phyloP scores from a whole-genome alignment of 2,113 vertebrate genomes.

The Crotophaga sulcirostris region DNA sequence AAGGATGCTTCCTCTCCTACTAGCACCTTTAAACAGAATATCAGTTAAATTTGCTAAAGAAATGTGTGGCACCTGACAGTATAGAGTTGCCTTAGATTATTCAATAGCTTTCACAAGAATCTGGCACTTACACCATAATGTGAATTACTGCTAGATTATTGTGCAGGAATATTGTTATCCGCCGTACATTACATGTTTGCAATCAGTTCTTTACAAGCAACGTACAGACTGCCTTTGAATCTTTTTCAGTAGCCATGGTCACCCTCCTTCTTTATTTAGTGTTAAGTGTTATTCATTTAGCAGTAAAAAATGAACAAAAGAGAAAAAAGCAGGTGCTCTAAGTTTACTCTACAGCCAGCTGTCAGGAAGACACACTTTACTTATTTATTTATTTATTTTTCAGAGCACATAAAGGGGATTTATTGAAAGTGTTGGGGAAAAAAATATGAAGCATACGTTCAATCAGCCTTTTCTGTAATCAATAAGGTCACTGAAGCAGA shows the following conservation, averaged over 20 bases:
- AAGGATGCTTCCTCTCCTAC: conserved; percentile 24
- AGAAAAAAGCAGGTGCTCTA: conserved; percentile 75
- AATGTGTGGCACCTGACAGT: background rate
- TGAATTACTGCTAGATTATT: conserved; percentile 59
- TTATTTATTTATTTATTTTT: conserved; percentile 45
- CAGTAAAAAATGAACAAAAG: conserved; percentile 68
- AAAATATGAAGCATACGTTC: conserved; percentile 51
- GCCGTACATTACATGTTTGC: conserved; percentile 15
- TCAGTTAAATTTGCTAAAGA: conserved; percentile 14
- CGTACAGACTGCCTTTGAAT: conserved; percentile 30
- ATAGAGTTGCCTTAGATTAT: conserved; percentile 38
- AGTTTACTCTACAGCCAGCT: conserved; percentile 73
- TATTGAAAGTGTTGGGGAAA: conserved; percentile 47
- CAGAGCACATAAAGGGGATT: conserved; percentile 35
- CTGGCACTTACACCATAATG: conserved; percentile 32
- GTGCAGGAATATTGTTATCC: conserved; percentile 48
- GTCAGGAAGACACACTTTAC: conserved; percentile 58
- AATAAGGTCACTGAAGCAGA: conserved; percentile 62
- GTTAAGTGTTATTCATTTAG: conserved; percentile 73
- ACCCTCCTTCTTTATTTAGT: conserved; percentile 70
- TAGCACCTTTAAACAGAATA: background rate
- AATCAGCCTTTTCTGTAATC: conserved; percentile 57
- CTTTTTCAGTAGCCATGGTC: conserved; percentile 69
- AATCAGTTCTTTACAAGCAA: conserved; percentile 44
- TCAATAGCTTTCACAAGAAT: conserved; percentile 35